phyloP scores from a whole-genome alignment of 2,888 invertebrate species.

The Mactromeris polynyma region DNA sequence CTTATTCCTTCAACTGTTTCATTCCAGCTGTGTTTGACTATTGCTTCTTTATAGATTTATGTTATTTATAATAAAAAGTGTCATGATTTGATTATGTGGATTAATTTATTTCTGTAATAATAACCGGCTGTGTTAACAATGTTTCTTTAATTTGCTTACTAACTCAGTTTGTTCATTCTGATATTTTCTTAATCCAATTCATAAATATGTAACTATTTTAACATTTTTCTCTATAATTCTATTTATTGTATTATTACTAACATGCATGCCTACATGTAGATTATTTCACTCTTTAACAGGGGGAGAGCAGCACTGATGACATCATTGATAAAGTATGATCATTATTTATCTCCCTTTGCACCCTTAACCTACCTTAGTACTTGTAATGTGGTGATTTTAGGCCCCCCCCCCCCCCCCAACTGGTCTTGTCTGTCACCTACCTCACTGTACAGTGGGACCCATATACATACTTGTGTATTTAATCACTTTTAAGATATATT shows the following conservation, averaged over 20 bases:
- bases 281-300: conserved; percentile 57
- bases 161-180: not conserved
- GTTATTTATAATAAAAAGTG: no score
- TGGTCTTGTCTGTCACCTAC: not conserved
- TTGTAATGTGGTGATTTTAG: not conserved
- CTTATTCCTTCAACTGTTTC: no score
- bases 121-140: no score
- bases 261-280: conserved; percentile 32
- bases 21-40: no score
- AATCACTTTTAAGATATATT: no score
- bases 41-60: no score
- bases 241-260: conserved; percentile 19
- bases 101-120: no score
- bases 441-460: not conserved
- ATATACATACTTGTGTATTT: no score
- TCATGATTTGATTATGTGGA: no score
- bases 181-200: no score
- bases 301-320: conserved; percentile 73
- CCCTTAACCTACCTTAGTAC: not conserved
- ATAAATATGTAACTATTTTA: no score
- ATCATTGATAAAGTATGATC: conserved; percentile 57
- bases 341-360: conserved; percentile 48
- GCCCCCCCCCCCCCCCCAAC: not conserved
- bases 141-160: not conserved
- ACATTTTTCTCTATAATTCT: no score